Evolutionary conservation across 2,113 vertebrate genomes (phyloP).

Genomic region (Ceyx cyanopectus): DNA sequence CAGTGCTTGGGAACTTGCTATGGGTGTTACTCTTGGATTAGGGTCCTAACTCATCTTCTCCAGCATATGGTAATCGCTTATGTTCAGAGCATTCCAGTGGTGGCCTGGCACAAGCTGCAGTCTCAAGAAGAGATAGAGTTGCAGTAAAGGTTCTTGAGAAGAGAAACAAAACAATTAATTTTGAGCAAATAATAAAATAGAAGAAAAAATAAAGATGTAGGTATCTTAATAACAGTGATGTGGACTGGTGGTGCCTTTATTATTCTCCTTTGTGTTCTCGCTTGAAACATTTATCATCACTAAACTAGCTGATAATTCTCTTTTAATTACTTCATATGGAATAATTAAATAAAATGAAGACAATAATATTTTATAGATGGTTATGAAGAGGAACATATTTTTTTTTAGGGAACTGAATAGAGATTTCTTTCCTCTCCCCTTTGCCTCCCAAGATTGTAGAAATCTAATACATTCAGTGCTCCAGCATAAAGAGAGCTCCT

Average conservation of each 20-base stretch:
- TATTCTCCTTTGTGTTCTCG: slow-evolving; percentile 63
- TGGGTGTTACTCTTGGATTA: background rate
- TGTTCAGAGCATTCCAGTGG: background rate
- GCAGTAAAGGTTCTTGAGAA: slow-evolving; percentile 42
- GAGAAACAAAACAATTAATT: slow-evolving; percentile 61
- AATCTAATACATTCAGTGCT: background rate
- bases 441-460: background rate
- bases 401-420: slow-evolving; percentile 22
- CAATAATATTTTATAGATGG: slow-evolving; percentile 77
- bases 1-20: rapidly evolving
- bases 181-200: slow-evolving; percentile 64
- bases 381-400: slow-evolving; percentile 69
- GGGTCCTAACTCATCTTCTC: background rate
- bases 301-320: slow-evolving; percentile 65
- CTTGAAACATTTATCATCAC: slow-evolving; percentile 66
- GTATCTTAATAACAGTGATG: slow-evolving; percentile 49
- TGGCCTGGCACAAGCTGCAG: background rate
- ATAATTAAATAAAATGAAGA: slow-evolving; percentile 79
- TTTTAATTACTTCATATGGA: slow-evolving; percentile 77
- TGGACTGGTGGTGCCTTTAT: slow-evolving; percentile 65
- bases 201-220: slow-evolving; percentile 59
- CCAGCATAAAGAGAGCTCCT: background rate
- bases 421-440: background rate
- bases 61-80: background rate
- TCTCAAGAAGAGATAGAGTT: background rate